Evolutionary conservation across 2,888 invertebrate species (phyloP).

Genomic region (Halictus ligatus): DNA sequence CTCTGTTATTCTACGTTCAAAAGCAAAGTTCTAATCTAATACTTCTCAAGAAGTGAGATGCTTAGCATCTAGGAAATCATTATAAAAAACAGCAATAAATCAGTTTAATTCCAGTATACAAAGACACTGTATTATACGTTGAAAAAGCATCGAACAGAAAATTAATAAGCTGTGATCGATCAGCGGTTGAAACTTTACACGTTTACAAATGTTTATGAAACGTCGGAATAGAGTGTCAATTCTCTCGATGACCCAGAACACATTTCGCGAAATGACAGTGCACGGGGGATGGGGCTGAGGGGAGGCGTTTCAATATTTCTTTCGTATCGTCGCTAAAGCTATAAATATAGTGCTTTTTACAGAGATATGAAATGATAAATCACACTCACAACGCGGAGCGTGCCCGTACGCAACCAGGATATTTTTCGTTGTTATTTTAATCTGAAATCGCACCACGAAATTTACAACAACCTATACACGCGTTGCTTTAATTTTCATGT

Average conservation of each 20-base stretch:
- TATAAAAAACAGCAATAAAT: too few species aligned
- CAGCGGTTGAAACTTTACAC: background rate
- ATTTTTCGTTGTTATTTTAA: slow-evolving; percentile 11
- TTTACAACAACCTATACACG: background rate
- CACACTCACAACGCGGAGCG: background rate
- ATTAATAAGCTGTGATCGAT: background rate
- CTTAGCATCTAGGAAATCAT: too few species aligned
- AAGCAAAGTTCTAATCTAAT: too few species aligned
- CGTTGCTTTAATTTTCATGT: slow-evolving; percentile 2
- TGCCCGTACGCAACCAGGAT: slow-evolving; percentile 10
- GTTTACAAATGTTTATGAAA: slow-evolving; percentile 5
- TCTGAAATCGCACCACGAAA: slow-evolving; percentile 6
- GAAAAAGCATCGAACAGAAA: background rate
- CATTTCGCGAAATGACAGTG: slow-evolving; percentile 36
- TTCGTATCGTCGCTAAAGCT: slow-evolving; percentile 44
- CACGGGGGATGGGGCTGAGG: background rate
- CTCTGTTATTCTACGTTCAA: too few species aligned
- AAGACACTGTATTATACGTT: too few species aligned
- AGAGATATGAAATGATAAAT: slow-evolving; percentile 49
- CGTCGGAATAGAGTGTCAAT: slow-evolving; percentile 20
- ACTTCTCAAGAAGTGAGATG: too few species aligned
- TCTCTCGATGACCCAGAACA: slow-evolving; percentile 17
- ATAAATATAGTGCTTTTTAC: slow-evolving; percentile 39
- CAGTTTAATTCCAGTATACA: too few species aligned
- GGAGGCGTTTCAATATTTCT: slow-evolving; percentile 48